Percentiles rank a stretch among this genome's conserved stretches.
Evolutionary conservation across 2,113 vertebrate genomes (phyloP).

Genomic region (Pachyramphus minor): DNA sequence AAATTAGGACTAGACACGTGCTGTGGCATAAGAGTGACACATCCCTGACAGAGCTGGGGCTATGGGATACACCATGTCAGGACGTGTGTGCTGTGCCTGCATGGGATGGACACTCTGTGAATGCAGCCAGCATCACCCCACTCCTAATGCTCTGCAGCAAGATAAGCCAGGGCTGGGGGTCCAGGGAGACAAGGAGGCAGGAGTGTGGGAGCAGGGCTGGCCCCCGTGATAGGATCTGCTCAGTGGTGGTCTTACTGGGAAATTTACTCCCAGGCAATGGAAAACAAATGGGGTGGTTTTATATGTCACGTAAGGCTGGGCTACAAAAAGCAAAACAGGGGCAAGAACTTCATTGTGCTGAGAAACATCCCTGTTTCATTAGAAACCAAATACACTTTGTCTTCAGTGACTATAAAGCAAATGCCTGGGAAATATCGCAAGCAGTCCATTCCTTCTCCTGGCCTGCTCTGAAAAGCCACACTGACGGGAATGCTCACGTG

Average conservation of each 20-base stretch:
- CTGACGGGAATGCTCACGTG: neutral
- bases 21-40: neutral
- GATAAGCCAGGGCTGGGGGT: neutral
- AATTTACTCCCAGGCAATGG: conserved; percentile 23
- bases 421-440: conserved; percentile 42
- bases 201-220: neutral
- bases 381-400: conserved; percentile 18
- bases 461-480: neutral
- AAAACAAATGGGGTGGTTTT: conserved; percentile 34
- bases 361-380: conserved; percentile 31
- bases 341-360: neutral
- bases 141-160: neutral
- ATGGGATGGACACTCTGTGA: neutral
- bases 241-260: conserved; percentile 13
- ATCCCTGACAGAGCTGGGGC: neutral
- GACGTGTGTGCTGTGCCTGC: neutral
- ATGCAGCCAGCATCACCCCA: neutral
- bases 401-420: conserved; percentile 22
- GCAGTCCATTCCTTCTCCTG: neutral
- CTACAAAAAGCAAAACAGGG: conserved; percentile 30
- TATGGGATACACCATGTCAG: neutral
- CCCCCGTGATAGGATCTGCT: neutral
- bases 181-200: neutral
- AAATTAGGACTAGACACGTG: neutral
- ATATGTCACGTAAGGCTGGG: neutral